Percentiles rank a stretch among this genome's conserved stretches.
These are phyloP conservation scores for Coilia nasus DNA, from an alignment of 2,797 vertebrate species.

Conservation along the genomic window DNA sequence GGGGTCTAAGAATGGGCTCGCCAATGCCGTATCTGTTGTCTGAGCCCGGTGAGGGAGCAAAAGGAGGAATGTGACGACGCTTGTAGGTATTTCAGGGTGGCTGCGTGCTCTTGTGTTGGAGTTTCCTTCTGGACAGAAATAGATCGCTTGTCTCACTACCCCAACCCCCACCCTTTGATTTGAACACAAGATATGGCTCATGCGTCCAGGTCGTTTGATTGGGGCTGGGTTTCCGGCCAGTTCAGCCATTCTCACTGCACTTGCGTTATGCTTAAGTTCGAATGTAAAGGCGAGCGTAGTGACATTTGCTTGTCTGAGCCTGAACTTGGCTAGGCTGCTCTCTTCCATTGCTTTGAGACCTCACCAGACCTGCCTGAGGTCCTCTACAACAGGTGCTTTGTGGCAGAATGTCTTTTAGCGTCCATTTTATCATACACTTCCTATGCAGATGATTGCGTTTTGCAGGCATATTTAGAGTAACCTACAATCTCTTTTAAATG, in stretches of 20 bases:
- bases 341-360: not conserved
- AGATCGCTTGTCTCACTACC: constrained; percentile 47
- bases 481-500: too few species aligned
- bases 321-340: not conserved
- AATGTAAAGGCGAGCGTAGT: not conserved
- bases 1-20: not conserved
- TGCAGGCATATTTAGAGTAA: too few species aligned
- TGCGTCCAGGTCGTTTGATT: constrained; percentile 49
- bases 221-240: constrained; percentile 50
- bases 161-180: constrained; percentile 57
- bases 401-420: not conserved
- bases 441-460: not conserved
- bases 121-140: constrained; percentile 63
- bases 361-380: not conserved
- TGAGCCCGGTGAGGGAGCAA: constrained; percentile 34
- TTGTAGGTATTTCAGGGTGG: constrained; percentile 63
- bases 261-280: constrained; percentile 48
- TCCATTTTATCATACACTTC: not conserved
- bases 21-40: constrained; percentile 40
- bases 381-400: constrained; percentile 6
- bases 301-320: not conserved
- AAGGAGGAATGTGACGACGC: constrained; percentile 52
- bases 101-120: constrained; percentile 53
- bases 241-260: constrained; percentile 60
- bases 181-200: constrained; percentile 57